Evolutionary conservation across 2,113 vertebrate species (phyloP), one percentile per base, ranked within the genome.

Genomic region (Ptilorrhoa leucosticta): DNA sequence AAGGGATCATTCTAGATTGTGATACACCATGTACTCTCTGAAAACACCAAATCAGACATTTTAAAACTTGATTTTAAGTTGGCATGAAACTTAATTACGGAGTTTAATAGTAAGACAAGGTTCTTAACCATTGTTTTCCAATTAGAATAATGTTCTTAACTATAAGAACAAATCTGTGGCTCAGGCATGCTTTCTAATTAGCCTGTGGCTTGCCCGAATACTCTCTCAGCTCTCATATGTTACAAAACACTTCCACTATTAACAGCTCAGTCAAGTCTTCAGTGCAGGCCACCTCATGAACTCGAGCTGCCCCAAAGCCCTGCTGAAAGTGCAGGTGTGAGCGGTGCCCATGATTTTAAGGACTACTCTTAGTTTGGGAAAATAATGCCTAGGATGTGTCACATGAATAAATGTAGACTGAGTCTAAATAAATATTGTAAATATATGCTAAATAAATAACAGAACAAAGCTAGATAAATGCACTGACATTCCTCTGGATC

Each of bases 11-110:
- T 70, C 37, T 16, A 75, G 37, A 47, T 44, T 7, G 31, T 82
- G 17, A 19, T 6, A 40, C 0, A 26, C 7, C 15, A 19, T 6
- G 3, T 17, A 15, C 6, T 31, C 12, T 1, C 9, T 40, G 17
- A 18, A 68, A 58, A 42, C 21, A 40, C 14, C 23, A 54, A 71
- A 48, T 0, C 14, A 44, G 37, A 26, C 6, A 7, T 54, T 78
- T 78, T 15, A 66, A 33, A 57, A 70, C 35, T 56, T 57, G 12
- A 56, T 10, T 13, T 73, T 23, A 76, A 58, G 51, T 33, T 76
- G 1, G 4, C 35, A 24, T 5, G 7, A 50, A 79, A 58, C 17
- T 61, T 61, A 37, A 39, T 65, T 47, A n/a, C 23, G 9, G 26
- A 63, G 6, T 66, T 90, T 79, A 68, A 68, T 11, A 47, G 28